Percentiles rank a stretch among this genome's conserved stretches.
These are phyloP conservation scores for Paraescarpia echinospica DNA, from an alignment of 1,140 invertebrate species.

Conservation along the genomic window DNA sequence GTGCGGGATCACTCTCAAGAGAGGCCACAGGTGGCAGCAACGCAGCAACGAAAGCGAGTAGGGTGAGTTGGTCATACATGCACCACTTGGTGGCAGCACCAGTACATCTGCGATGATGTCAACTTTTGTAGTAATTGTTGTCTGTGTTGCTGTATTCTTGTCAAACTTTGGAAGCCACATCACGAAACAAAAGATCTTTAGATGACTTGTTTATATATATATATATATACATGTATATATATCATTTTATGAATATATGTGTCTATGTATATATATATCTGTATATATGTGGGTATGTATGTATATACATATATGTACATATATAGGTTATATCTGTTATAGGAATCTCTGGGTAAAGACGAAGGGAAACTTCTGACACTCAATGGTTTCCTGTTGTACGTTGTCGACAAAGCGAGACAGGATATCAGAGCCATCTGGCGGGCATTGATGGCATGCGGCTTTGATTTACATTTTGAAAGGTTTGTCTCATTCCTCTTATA, in stretches of 20 bases:
- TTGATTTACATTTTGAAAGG: constrained; percentile 56
- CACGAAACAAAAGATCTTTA: too few species aligned
- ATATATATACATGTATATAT: too few species aligned
- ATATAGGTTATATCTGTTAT: not conserved
- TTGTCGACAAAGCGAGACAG: constrained; percentile 45
- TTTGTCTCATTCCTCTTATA: constrained; percentile 22
- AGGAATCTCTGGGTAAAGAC: not conserved
- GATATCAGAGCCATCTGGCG: constrained; percentile 51
- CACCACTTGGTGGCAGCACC: not conserved
- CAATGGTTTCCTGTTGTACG: constrained; percentile 53
- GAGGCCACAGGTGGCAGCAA: not conserved
- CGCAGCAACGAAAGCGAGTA: not conserved
- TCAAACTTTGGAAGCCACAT: not conserved
- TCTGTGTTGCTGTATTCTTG: not conserved
- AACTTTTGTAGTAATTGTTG: not conserved
- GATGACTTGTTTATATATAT: too few species aligned
- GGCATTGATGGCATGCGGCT: constrained; percentile 52
- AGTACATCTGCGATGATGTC: not conserved
- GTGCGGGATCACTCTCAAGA: not conserved
- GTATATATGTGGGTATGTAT: too few species aligned
- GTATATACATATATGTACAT: too few species aligned
- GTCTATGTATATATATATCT: too few species aligned
- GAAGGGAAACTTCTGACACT: constrained; percentile 47
- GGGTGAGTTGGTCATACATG: not conserved
- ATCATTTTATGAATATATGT: too few species aligned